A percentile compares a stretch with the other conserved stretches of the same genome.
phyloP scores from a whole-genome alignment of 2,113 vertebrate genomes.

The Brienomyrus brachyistius region DNA sequence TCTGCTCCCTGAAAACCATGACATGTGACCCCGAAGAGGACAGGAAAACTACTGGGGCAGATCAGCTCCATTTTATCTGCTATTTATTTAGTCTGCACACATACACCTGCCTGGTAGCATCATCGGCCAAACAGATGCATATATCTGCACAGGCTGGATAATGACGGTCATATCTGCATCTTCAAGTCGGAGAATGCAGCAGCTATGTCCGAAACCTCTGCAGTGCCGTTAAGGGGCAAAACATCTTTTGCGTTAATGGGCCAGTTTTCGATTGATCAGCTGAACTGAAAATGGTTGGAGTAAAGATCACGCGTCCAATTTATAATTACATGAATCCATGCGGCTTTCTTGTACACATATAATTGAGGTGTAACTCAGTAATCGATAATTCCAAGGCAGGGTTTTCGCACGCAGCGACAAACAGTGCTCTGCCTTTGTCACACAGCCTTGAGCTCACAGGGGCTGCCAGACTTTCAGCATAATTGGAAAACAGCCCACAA shows the following conservation, averaged over 20 bases:
- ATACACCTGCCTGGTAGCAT: background rate
- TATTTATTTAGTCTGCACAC: background rate
- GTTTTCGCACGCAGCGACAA: slow-evolving; percentile 42
- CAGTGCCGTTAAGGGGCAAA: background rate
- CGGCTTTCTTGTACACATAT: slow-evolving; percentile 5
- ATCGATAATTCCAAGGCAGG: slow-evolving; percentile 74
- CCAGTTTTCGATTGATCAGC: background rate
- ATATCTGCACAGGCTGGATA: background rate
- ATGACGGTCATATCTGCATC: background rate
- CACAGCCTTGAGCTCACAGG: background rate
- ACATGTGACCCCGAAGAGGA: background rate
- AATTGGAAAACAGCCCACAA: background rate
- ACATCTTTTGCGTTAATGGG: background rate
- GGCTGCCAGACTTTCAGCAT: background rate
- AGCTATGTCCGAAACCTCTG: background rate
- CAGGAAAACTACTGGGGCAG: background rate
- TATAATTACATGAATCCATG: slow-evolving; percentile 1
- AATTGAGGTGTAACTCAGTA: slow-evolving; percentile 70
- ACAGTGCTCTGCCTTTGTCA: background rate
- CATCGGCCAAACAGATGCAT: background rate
- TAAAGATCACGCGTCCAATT: background rate
- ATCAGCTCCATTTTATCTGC: background rate
- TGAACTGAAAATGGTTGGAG: background rate
- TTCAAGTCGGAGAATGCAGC: background rate
- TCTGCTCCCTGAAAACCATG: background rate